Evolutionary conservation across 2,888 invertebrate genomes (phyloP).

Genomic region (Andricus quercusramuli): DNA sequence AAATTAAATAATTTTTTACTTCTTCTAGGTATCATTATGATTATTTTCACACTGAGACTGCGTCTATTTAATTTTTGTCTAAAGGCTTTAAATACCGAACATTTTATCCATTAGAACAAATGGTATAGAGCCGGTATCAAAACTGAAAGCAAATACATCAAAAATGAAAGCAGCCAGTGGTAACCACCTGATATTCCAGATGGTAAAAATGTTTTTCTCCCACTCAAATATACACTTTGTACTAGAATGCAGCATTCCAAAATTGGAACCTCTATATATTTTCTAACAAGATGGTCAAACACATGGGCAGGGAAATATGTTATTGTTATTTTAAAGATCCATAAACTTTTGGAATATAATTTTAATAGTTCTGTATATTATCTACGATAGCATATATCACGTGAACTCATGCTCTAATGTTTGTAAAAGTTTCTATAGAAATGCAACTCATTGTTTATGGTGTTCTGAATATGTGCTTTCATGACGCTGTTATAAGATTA

Average conservation of each 20-base stretch:
- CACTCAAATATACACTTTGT: slow-evolving; percentile 67
- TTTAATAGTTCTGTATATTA: too few relatives aligned
- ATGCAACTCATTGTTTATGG: background rate
- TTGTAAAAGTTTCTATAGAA: background rate
- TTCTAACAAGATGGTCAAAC: background rate
- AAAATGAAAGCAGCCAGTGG: slow-evolving; percentile 82
- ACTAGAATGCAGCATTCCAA: background rate
- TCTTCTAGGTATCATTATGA: background rate
- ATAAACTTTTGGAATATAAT: background rate
- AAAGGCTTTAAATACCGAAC: slow-evolving; percentile 79
- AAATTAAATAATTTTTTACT: background rate
- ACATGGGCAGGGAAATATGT: background rate
- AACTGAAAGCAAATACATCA: slow-evolving; percentile 83
- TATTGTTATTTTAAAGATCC: background rate
- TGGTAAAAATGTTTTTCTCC: slow-evolving; percentile 82
- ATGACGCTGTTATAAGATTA: background rate
- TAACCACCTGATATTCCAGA: slow-evolving; percentile 82
- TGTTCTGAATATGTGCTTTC: background rate
- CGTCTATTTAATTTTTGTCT: background rate
- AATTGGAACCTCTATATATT: background rate
- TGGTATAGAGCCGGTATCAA: slow-evolving; percentile 83
- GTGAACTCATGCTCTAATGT: background rate
- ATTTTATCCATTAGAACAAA: slow-evolving; percentile 84
- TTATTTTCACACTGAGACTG: background rate
- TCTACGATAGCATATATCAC: background rate